These are phyloP conservation scores for Orthosia cruda DNA, from an alignment of 2,888 invertebrate genomes.

Conservation along the genomic window DNA sequence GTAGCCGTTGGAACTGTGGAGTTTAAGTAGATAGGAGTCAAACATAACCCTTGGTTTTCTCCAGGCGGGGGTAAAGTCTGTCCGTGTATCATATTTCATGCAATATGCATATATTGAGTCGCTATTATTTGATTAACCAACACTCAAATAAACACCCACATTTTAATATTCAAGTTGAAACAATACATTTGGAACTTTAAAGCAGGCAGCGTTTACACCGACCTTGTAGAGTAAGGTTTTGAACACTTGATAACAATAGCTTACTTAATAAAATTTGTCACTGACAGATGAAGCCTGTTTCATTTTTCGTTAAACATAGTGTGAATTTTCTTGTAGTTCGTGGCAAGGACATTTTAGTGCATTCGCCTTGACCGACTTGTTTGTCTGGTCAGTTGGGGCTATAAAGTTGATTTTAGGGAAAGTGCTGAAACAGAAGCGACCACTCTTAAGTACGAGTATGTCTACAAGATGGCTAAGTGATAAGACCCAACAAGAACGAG, in stretches of 20 bases:
- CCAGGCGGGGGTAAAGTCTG: too few relatives aligned
- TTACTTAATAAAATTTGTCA: background rate
- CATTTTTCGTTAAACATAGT: background rate
- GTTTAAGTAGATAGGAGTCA: too few relatives aligned
- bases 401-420: constrained; percentile 12
- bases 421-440: constrained; percentile 23
- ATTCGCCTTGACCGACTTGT: constrained; percentile 8
- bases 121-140: too few relatives aligned
- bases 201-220: background rate
- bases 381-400: background rate
- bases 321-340: background rate
- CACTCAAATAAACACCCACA: too few relatives aligned
- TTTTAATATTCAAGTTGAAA: too few relatives aligned
- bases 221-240: background rate
- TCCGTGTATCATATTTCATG: too few relatives aligned
- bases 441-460: constrained; percentile 3
- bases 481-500: background rate
- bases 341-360: constrained; percentile 1
- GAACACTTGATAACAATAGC: background rate
- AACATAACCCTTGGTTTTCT: too few relatives aligned
- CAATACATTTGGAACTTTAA: too few relatives aligned
- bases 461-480: constrained; percentile 18
- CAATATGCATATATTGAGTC: too few relatives aligned
- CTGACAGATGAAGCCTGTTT: background rate
- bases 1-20: too few relatives aligned